phyloP scores from a whole-genome alignment of 2,113 vertebrate genomes.

The Planiliza haematocheilus region DNA sequence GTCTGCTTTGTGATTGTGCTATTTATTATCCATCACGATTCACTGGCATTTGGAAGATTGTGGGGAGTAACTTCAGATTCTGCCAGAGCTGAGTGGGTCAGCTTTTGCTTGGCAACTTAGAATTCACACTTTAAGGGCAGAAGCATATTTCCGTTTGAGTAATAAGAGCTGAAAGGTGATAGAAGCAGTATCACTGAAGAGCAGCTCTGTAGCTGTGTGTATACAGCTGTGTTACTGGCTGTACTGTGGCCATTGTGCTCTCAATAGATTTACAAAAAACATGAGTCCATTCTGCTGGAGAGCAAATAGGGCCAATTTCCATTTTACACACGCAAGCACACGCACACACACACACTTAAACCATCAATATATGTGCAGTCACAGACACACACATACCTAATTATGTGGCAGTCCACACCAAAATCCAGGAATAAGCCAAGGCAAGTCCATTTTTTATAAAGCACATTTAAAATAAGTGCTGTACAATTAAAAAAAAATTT shows the following conservation, averaged over 20 bases:
- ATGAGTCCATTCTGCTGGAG: conserved; percentile 52
- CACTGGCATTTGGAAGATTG: conserved; percentile 11
- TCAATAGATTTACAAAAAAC: conserved; percentile 50
- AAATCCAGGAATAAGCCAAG: conserved; percentile 6
- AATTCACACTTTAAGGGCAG: background rate
- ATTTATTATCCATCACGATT: too few species aligned
- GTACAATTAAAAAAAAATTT: too few species aligned
- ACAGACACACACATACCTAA: conserved; percentile 34
- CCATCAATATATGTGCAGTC: conserved; percentile 45
- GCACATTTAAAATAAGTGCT: too few species aligned
- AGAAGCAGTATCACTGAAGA: conserved; percentile 9
- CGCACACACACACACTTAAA: conserved; percentile 13
- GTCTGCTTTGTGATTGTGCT: too few species aligned
- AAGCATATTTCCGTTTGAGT: background rate
- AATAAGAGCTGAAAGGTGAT: conserved; percentile 37
- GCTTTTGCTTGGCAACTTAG: background rate
- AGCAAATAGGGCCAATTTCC: conserved; percentile 65
- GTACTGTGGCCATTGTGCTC: conserved; percentile 17
- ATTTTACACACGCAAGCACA: background rate
- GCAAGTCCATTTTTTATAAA: too few species aligned
- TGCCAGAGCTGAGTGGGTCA: background rate
- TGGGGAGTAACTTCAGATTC: background rate
- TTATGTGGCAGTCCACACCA: conserved; percentile 21
- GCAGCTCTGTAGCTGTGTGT: conserved; percentile 52
- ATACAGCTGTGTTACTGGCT: conserved; percentile 69